Evolutionary conservation across 2,797 vertebrate genomes (phyloP), one percentile per base, ranked within the genome.

Genomic region (Esox lucius): DNA sequence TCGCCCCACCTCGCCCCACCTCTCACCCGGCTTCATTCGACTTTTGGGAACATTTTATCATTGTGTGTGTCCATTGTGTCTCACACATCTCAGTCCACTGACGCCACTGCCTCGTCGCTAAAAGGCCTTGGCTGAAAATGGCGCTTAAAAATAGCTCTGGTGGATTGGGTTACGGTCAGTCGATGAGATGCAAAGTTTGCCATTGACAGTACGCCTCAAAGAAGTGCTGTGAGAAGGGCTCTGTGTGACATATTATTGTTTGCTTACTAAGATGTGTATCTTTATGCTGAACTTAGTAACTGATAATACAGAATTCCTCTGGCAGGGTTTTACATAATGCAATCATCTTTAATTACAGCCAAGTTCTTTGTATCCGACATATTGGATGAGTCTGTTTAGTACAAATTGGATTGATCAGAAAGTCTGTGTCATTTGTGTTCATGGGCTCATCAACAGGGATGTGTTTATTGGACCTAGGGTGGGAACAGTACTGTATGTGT

Each of bases 121-220:
- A 96, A 97, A 94, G 97, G 96, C 92, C 93, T 93, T 90, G 90
- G 92, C 91, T 90, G 78, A 80, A 92, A 90, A 88, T 84, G 87
- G 72, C 70, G 84, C 90, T 92, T 93, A 95, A 90, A 95, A 95
- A 95, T 95, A 95, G 92, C 87, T 70, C 42, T 78, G 79, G 85
- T 61, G 84, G 92, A 87, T 94, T 92, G 70, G 89, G 87, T 95
- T 95, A 93, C 94, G 91, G 89, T 76, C 88, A 86, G 80, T 88
- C 78, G 85, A 91, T 90, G 87, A 83, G 85, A 91, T 89, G 88
- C 83, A 90, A 90, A 90, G 91, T 91, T 93, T 89, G 84, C 87
- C 85, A 85, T 92, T 90, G 84, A 70, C 69, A 33, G 69, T 53
- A 49, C 24, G 22, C 39, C 24, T 49, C 1, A 28, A 69, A 69